A percentile compares a stretch with the other conserved stretches of the same genome.
Conservation (phyloP, 2,113 vertebrate genomes). For the Nothobranchius furzeri region DNA sequence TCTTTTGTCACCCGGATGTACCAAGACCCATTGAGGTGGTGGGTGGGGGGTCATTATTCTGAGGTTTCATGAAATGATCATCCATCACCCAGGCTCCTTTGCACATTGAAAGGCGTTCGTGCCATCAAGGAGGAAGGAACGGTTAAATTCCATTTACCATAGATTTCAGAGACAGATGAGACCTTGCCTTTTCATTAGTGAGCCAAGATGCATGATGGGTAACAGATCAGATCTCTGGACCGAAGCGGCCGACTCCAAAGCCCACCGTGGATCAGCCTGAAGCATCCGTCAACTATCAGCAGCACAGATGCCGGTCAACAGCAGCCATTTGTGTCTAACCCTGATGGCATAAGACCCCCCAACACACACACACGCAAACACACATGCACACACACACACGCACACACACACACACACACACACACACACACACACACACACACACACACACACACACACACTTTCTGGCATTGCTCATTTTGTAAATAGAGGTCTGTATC, state of each 20-base stretch:
- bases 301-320: conserved; percentile 6
- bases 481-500: conserved; percentile 71
- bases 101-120: too few relatives aligned
- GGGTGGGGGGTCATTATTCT: too few relatives aligned
- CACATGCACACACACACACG: too few relatives aligned
- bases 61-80: not conserved
- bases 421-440: too few relatives aligned
- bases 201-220: conserved; percentile 75
- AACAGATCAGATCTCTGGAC: conserved; percentile 74
- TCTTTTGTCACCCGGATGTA: too few relatives aligned
- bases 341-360: conserved; percentile 44
- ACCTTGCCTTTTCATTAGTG: conserved; percentile 76
- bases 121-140: not conserved
- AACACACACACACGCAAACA: too few relatives aligned
- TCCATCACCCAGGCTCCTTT: too few relatives aligned
- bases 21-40: too few relatives aligned
- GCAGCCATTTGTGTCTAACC: conserved; percentile 40
- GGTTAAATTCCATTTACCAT: conserved; percentile 72
- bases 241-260: conserved; percentile 62
- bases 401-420: too few relatives aligned
- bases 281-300: conserved; percentile 52
- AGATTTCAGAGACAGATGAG: conserved; percentile 63
- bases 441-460: not conserved
- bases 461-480: conserved; percentile 58
- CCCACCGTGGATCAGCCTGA: conserved; percentile 50